Evolutionary conservation across 2,888 invertebrate genomes (phyloP).

Genomic region (Hirtodrosophila trivittata): DNA sequence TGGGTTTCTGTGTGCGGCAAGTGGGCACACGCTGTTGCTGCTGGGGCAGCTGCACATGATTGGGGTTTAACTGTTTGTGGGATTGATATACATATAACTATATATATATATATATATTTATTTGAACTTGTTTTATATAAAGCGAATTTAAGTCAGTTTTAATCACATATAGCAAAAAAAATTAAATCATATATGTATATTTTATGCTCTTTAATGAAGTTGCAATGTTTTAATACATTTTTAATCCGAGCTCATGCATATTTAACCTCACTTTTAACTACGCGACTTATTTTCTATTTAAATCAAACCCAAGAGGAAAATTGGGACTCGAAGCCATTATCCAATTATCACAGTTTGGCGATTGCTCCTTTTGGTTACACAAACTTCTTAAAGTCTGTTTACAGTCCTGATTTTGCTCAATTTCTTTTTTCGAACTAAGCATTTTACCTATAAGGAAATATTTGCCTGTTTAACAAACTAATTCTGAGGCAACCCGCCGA

Average conservation of each 20-base stretch:
- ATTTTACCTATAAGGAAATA: conserved; percentile 3
- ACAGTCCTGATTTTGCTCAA: conserved; percentile 30
- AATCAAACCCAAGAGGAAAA: too few species aligned
- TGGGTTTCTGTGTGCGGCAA: conserved; percentile 18
- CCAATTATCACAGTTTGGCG: too few species aligned
- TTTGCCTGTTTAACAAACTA: conserved; percentile 28
- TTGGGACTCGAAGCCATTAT: too few species aligned
- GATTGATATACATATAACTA: not conserved
- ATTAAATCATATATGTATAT: conserved; percentile 1
- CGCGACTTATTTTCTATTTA: too few species aligned
- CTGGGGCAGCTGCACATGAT: conserved; percentile 58
- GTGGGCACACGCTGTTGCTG: conserved; percentile 9
- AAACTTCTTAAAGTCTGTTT: conserved; percentile 34
- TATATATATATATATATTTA: not conserved
- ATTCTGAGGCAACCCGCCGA: conserved; percentile 20
- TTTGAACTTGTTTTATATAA: conserved; percentile 15
- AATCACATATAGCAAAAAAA: conserved; percentile 25
- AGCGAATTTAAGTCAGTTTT: conserved; percentile 35
- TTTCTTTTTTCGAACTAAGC: not conserved
- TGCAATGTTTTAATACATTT: too few species aligned
- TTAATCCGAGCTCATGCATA: too few species aligned
- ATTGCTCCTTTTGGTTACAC: conserved; percentile 18
- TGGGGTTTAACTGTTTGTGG: conserved; percentile 46
- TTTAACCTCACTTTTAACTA: too few species aligned
- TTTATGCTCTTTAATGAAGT: not conserved